A percentile compares a stretch with the other conserved stretches of the same genome.
Conservation (phyloP, 2,888 invertebrate species). For the Acanthococcus lagerstroemiae region DNA sequence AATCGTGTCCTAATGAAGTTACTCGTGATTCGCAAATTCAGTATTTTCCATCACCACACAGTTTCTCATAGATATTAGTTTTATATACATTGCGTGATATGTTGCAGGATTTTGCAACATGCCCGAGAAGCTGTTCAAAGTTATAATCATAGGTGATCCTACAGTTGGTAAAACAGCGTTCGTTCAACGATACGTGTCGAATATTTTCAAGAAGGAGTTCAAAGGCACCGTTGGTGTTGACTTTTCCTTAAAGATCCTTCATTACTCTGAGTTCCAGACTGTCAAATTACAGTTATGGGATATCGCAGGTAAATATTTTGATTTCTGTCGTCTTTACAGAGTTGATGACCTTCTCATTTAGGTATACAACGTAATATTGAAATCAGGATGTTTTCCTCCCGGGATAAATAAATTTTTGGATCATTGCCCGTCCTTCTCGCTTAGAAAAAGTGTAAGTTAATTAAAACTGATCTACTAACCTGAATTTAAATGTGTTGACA, state of each 20-base stretch:
- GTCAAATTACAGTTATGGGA: conserved; percentile 51
- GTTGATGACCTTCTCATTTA: too few species aligned
- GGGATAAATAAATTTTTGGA: background rate
- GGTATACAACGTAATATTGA: background rate
- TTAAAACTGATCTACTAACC: too few species aligned
- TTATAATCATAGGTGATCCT: conserved; percentile 45
- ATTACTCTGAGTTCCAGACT: conserved; percentile 47
- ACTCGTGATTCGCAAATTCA: too few species aligned
- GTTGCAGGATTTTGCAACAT: conserved; percentile 24
- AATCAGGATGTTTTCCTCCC: too few species aligned
- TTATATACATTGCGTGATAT: too few species aligned
- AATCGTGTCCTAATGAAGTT: too few species aligned
- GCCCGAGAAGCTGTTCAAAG: conserved; percentile 44
- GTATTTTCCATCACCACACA: too few species aligned
- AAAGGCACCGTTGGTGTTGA: conserved; percentile 51
- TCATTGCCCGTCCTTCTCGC: background rate
- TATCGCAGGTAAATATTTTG: conserved; percentile 47
- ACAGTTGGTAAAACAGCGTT: conserved; percentile 49
- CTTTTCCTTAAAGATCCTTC: conserved; percentile 50
- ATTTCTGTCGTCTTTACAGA: too few species aligned
- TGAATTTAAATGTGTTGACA: too few species aligned
- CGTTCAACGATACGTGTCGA: conserved; percentile 48
- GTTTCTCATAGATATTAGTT: too few species aligned
- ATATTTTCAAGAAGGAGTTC: conserved; percentile 45
- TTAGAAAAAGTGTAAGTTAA: background rate